phyloP scores from a whole-genome alignment of 2,113 vertebrate species.

The Odocoileus virginianus region DNA sequence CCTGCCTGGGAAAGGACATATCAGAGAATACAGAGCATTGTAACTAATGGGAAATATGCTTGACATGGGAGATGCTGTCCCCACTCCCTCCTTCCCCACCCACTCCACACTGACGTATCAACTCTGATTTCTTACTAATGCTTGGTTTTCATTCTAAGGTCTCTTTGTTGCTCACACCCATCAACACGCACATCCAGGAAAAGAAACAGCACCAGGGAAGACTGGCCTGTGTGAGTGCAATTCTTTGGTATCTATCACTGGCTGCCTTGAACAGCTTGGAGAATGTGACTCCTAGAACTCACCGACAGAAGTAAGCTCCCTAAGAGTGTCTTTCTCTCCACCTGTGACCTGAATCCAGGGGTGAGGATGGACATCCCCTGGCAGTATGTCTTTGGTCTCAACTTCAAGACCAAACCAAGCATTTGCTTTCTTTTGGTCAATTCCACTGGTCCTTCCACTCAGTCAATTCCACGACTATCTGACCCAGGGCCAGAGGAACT shows the following conservation, averaged over 20 bases:
- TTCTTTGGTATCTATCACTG: not conserved
- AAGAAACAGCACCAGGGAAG: not conserved
- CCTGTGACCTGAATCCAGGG: not conserved
- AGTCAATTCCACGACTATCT: not conserved
- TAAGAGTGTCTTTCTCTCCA: not conserved
- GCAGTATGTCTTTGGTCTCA: not conserved
- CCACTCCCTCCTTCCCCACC: not conserved
- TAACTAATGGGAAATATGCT: not conserved
- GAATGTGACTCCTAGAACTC: not conserved
- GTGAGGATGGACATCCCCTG: not conserved
- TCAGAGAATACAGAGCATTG: constrained; percentile 41
- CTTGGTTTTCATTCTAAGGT: constrained; percentile 50
- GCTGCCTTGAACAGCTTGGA: not conserved
- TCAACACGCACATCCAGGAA: not conserved
- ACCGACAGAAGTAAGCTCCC: not conserved
- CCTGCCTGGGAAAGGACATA: constrained; percentile 30
- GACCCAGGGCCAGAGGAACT: not conserved
- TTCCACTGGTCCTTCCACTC: not conserved
- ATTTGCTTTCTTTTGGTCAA: not conserved
- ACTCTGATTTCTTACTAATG: constrained; percentile 42
- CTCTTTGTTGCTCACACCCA: not conserved
- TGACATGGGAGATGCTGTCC: constrained; percentile 18
- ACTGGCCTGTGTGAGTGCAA: not conserved
- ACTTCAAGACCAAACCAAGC: not conserved
- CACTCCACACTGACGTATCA: not conserved